A percentile compares a stretch with the other conserved stretches of the same genome.
Evolutionary conservation across 2,113 vertebrate genomes (phyloP).

Genomic region (Hoplias malabaricus): DNA sequence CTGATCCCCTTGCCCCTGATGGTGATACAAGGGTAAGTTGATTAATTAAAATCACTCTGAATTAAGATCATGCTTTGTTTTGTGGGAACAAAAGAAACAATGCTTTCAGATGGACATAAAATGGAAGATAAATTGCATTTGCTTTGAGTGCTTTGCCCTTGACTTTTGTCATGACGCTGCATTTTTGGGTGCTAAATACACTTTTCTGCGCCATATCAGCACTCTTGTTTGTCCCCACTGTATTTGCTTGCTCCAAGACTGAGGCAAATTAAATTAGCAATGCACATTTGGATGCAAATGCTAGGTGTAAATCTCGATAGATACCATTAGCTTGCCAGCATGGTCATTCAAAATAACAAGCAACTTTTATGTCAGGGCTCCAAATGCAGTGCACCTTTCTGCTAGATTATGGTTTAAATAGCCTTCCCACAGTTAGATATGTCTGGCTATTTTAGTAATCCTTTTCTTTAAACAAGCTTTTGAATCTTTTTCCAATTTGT

Average conservation of each 20-base stretch:
- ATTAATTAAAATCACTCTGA: not conserved
- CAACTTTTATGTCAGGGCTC: conserved; percentile 14
- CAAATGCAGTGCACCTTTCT: not conserved
- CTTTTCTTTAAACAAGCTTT: conserved; percentile 13
- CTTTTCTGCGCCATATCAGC: conserved; percentile 25
- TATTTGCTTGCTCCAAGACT: conserved; percentile 21
- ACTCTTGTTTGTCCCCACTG: conserved; percentile 30
- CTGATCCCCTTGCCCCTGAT: conserved; percentile 85
- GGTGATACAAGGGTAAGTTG: conserved; percentile 90
- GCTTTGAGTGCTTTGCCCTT: conserved; percentile 24
- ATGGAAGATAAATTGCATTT: conserved; percentile 7
- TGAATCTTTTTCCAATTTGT: conserved; percentile 27
- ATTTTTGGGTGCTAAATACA: conserved; percentile 26
- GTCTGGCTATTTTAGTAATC: not conserved
- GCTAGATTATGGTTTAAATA: not conserved
- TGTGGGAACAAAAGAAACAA: not conserved
- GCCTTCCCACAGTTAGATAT: not conserved
- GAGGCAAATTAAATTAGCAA: conserved; percentile 40
- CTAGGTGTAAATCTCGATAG: conserved; percentile 43
- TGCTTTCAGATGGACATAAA: conserved; percentile 9
- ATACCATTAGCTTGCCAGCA: conserved; percentile 31
- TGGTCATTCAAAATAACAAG: conserved; percentile 31
- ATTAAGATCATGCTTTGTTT: not conserved
- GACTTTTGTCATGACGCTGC: conserved; percentile 36
- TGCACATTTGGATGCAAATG: conserved; percentile 45